phyloP scores from a whole-genome alignment of 2,797 vertebrate species.

The Enteromius anoplus region DNA sequence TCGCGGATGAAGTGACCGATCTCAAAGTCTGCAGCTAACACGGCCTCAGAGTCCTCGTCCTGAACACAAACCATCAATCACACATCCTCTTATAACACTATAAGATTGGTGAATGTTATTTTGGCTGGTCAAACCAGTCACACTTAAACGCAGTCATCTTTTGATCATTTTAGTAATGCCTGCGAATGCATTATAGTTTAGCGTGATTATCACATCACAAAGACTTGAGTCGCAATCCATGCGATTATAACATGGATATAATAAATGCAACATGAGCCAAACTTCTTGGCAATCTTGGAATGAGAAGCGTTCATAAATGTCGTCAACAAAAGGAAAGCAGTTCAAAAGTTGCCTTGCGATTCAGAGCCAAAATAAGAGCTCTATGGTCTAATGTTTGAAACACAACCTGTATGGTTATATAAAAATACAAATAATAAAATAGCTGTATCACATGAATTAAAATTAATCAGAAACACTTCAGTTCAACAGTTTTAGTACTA shows the following conservation, averaged over 20 bases:
- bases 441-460: too few species aligned
- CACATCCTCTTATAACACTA: not conserved
- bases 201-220: not conserved
- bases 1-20: constrained; percentile 98
- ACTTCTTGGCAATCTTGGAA: not conserved
- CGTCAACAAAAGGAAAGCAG: not conserved
- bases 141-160: too few species aligned
- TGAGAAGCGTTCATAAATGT: not conserved
- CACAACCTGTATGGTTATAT: too few species aligned
- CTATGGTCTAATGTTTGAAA: too few species aligned
- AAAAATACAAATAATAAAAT: too few species aligned
- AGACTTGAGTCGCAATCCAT: not conserved
- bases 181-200: not conserved
- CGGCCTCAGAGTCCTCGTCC: constrained; percentile 96
- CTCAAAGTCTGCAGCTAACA: constrained; percentile 96
- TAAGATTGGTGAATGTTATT: too few species aligned
- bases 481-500: too few species aligned
- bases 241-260: not conserved
- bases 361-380: too few species aligned
- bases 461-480: too few species aligned
- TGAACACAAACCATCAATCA: constrained; percentile 56
- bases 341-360: not conserved
- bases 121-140: not conserved
- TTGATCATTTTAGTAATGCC: not conserved
- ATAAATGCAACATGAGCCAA: not conserved